Base-by-base conservation (phyloP, 2,797 vertebrate species). In the Moxostoma hubbsi region DNA sequence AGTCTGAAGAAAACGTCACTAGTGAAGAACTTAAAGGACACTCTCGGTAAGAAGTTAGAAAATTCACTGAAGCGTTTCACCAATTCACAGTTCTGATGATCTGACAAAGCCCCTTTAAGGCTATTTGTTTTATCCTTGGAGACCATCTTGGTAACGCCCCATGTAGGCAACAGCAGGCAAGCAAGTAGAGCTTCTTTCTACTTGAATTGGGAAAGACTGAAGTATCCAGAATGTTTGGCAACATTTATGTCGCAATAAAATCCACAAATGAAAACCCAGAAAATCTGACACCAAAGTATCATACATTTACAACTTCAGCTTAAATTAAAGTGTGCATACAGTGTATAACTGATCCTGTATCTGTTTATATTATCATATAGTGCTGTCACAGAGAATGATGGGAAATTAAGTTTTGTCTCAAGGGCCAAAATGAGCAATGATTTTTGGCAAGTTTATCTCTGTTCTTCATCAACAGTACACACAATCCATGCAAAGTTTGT, bases 21-120 rank as follows among this genome's bases (percentile, higher is more conserved):
- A 88, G 98, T 99, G 88, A 98, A 96, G 93, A 99, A 98, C 90
- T 94, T 99, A 49, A 99, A 98, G 92, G 98, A 99, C 92, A 98
- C 97, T 0, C 90, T 99, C n/a, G 97, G 98, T 98, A 94, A 96
- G 96, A 90, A 7, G 93, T 46, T 66, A 46, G 15, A 62, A 18
- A 57, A 45, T 65, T 63, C 43, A 66, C 24, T 55, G 16, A 54
- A 24, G 50, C 50, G 12, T 47, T 64, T 46, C 15, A 63, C 24
- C 75, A 51, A 18, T 70, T 62, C 5, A 45, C 18, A 58, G 55
- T 51, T 54, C 12, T n/a, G 11, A 15, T 15, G n/a, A 58, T 57
- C 15, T 11, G 8, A 53, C 10, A 71, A 46, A 57, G 50, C 49
- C n/a, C 16, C 46, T 50, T 59, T 15, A 50, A 10, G 13, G 51